These are phyloP conservation scores for Aurelia sp. DNA, from an alignment of 30 jellyfish, hydroid and myxozoan genomes.

Conservation along the genomic window DNA sequence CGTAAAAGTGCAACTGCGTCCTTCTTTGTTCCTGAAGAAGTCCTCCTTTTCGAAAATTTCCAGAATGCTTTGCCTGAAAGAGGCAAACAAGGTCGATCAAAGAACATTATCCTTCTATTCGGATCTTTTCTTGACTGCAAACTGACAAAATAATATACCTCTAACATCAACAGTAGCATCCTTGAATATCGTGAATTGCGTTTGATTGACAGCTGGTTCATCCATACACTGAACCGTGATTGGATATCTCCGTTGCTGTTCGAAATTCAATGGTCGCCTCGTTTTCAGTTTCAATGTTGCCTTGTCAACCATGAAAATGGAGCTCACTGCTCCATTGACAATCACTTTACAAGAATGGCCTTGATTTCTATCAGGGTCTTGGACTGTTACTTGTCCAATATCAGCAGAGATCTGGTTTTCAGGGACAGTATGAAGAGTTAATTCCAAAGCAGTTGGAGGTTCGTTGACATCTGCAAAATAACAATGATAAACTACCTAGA, in stretches of 20 bases:
- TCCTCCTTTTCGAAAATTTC: no score
- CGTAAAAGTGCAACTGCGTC: no score
- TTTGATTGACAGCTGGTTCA: conserved; percentile 10
- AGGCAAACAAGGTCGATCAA: background rate
- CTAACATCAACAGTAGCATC: conserved; percentile 46
- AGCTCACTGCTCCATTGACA: conserved; percentile 29
- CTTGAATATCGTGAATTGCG: conserved; percentile 32
- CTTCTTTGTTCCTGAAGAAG: no score
- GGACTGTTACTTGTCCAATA: conserved; percentile 53
- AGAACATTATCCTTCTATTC: no score
- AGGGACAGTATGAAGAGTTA: conserved; percentile 16
- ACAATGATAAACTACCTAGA: no score
- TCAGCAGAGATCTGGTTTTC: conserved; percentile 35
- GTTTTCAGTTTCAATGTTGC: conserved; percentile 29
- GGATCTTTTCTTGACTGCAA: background rate
- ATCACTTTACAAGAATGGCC: conserved; percentile 51
- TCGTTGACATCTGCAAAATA: conserved; percentile 76
- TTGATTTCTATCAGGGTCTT: conserved; percentile 73
- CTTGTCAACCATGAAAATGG: conserved; percentile 26
- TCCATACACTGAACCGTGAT: conserved; percentile 57
- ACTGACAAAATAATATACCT: conserved; percentile 10
- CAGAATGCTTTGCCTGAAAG: background rate
- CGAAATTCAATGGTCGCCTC: conserved; percentile 58
- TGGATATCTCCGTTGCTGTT: conserved; percentile 22
- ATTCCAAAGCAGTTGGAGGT: conserved; percentile 56